Evolutionary conservation across 1,140 invertebrate genomes (phyloP).

Genomic region (Oreohelix idahoensis): DNA sequence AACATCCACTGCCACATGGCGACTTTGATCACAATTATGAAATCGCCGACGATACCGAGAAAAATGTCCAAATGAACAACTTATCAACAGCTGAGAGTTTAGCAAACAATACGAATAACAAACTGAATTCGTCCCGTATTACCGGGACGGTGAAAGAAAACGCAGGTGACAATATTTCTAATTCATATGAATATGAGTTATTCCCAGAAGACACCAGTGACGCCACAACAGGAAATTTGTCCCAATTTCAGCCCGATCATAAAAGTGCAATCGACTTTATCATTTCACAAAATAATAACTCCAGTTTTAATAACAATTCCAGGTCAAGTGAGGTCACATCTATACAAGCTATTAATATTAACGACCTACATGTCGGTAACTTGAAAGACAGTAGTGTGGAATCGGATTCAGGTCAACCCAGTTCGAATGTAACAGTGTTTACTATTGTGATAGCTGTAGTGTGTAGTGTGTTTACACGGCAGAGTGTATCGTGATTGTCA

Average conservation of each 20-base stretch:
- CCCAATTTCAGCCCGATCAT: neutral
- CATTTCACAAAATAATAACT: neutral
- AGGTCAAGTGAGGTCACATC: too few relatives aligned
- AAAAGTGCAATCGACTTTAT: neutral
- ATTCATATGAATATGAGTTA: neutral
- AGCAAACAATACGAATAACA: too few relatives aligned
- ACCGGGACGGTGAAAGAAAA: too few relatives aligned
- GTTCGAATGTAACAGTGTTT: neutral
- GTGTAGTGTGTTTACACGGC: neutral
- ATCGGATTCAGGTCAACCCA: neutral
- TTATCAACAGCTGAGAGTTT: too few relatives aligned
- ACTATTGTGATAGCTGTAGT: neutral
- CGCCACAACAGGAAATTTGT: neutral
- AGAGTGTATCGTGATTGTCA: neutral
- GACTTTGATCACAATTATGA: neutral
- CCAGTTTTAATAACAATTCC: neutral
- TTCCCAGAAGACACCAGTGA: neutral
- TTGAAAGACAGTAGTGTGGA: neutral
- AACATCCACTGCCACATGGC: neutral
- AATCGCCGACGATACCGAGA: neutral
- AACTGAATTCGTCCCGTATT: too few relatives aligned
- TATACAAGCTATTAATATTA: neutral
- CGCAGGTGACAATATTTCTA: neutral
- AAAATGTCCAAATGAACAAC: too few relatives aligned
- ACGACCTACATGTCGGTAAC: neutral